phyloP scores from a whole-genome alignment of 1,140 invertebrate species.

The Drosophila nasuta region DNA sequence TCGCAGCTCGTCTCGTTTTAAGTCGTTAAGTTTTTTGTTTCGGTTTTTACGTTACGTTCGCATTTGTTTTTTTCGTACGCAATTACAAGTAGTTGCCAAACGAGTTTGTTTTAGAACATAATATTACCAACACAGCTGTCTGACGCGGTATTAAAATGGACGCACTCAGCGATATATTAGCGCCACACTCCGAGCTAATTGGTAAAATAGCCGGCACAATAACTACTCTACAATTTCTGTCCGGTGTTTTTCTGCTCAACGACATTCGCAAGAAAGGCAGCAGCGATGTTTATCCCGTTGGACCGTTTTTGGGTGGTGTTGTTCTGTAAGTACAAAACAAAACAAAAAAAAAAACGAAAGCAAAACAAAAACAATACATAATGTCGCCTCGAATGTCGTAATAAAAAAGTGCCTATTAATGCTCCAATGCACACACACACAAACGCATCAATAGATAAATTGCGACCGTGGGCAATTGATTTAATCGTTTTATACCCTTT shows the following conservation, averaged over 20 bases:
- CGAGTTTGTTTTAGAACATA: constrained; percentile 14
- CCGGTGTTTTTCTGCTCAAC: constrained; percentile 88
- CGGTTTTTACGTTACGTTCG: constrained; percentile 60
- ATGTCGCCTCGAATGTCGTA: not conserved
- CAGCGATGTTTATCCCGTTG: constrained; percentile 87
- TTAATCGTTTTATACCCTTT: constrained; percentile 46
- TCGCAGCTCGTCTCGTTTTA: constrained; percentile 44
- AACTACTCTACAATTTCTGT: constrained; percentile 89
- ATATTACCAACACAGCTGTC: constrained; percentile 34
- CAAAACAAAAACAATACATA: not conserved
- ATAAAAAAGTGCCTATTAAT: constrained; percentile 15
- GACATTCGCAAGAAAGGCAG: constrained; percentile 89
- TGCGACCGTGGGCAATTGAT: constrained; percentile 63
- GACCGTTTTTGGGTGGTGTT: constrained; percentile 90
- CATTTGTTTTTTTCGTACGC: constrained; percentile 50
- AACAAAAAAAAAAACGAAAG: no score
- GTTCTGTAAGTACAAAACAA: constrained; percentile 87
- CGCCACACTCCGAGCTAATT: constrained; percentile 69
- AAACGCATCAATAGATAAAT: not conserved
- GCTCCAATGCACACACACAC: constrained; percentile 42
- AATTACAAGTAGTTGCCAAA: constrained; percentile 27
- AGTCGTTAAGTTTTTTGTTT: constrained; percentile 67
- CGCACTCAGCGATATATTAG: constrained; percentile 74
- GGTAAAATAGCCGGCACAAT: constrained; percentile 85
- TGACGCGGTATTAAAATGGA: constrained; percentile 68